Conservation (phyloP, 23 tunicate species). For the Oikopleura albicans region DNA sequence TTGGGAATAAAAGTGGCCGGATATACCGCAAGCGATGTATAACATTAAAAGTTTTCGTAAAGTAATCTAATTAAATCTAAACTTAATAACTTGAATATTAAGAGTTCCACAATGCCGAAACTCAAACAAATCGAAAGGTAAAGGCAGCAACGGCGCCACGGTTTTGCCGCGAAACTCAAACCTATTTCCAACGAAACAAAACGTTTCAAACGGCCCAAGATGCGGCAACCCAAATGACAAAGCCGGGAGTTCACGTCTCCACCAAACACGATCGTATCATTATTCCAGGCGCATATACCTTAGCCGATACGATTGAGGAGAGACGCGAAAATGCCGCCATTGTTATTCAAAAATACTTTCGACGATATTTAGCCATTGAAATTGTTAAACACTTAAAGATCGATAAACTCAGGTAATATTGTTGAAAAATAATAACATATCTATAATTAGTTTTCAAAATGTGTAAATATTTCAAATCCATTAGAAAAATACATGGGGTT, state of each 20-base stretch:
- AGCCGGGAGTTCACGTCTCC: slow-evolving; percentile 37
- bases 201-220: slow-evolving; percentile 50
- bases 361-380: slow-evolving; percentile 53
- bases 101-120: slow-evolving; percentile 14
- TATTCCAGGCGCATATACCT: slow-evolving; percentile 17
- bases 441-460: too few species aligned
- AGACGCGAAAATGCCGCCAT: slow-evolving; percentile 28
- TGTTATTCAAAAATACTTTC: slow-evolving; percentile 51
- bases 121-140: not conserved
- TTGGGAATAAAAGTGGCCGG: too few species aligned
- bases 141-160: not conserved
- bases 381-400: slow-evolving; percentile 30
- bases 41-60: too few species aligned
- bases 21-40: too few species aligned
- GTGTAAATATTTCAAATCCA: too few species aligned
- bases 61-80: too few species aligned
- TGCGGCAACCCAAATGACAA: slow-evolving; percentile 74
- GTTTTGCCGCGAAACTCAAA: not conserved
- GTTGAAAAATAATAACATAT: too few species aligned
- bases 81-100: too few species aligned
- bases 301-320: not conserved
- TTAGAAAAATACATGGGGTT: too few species aligned
- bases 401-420: slow-evolving; percentile 29
- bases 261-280: slow-evolving; percentile 34
- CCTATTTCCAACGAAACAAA: slow-evolving; percentile 23